Evolutionary conservation across 2,113 vertebrate genomes (phyloP), one percentile per base, ranked within the genome.

Genomic region (Colius striatus): DNA sequence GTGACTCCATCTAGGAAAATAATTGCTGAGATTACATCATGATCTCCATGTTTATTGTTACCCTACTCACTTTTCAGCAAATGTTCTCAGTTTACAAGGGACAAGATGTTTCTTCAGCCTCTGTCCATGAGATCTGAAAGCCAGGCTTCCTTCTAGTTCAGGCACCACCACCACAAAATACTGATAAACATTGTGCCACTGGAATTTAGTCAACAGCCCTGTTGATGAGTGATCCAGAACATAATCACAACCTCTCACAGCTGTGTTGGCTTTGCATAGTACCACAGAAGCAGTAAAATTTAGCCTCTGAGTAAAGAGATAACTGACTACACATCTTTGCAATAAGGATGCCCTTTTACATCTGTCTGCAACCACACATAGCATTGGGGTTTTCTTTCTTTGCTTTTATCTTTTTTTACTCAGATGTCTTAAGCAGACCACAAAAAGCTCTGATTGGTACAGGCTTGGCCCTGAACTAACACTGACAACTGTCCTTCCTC

Each of bases 1-100:
- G 70, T 92, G 84, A 94, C 81, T 95, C 91, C 71, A 76, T 96
- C 92, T 89, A 95, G 91, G 87, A 96, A 97, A 95, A 95, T 62
- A 87, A 91, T 81, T 81, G 48, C 76, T 86, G 91, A 90, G 89
- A 81, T 96, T 96, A 94, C 89, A 84, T 96, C 89, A 94, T 74
- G 26, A 74, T 89, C 32, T 55, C 68, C 29, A 6, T 93, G 87
- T 90, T 97, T 94, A 87, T 95, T 91, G 70, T 84, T 95, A 87
- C 71, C 58, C 82, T 94, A 68, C 90, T 92, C 86, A 81, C 84
- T 92, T 92, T 82, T 76, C 94, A 97, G 54, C 10, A 32, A 72
- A 84, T 66, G 87, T 58, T 95, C 94, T 96, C 87, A 38, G 73
- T 61, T 97, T 94, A 91, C 93, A 87, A 84, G 70, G 70, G 84